phyloP scores from a whole-genome alignment of 2,113 vertebrate genomes.

The Polyodon spathula region DNA sequence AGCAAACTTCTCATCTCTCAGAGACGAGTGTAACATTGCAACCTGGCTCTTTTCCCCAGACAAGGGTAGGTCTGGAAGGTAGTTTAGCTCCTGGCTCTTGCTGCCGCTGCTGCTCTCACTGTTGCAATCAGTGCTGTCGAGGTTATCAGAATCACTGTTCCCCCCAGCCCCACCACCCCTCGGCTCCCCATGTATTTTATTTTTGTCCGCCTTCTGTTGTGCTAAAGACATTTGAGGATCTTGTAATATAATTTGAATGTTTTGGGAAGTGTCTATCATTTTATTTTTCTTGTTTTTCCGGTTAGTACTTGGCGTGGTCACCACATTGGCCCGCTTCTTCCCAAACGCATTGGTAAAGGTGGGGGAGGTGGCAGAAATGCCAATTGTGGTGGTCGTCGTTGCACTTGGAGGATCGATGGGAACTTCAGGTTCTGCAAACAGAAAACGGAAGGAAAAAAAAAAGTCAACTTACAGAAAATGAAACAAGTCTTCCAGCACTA shows the following conservation, averaged over 20 bases:
- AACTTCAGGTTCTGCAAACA: slow-evolving; percentile 77
- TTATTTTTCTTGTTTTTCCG: slow-evolving; percentile 98
- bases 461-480: not conserved
- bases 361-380: slow-evolving; percentile 91
- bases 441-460: slow-evolving; percentile 10
- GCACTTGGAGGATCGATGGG: slow-evolving; percentile 96
- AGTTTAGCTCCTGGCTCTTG: slow-evolving; percentile 88
- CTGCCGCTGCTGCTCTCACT: slow-evolving; percentile 90
- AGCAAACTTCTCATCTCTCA: slow-evolving; percentile 65
- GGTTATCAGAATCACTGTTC: slow-evolving; percentile 87
- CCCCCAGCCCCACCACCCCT: slow-evolving; percentile 85
- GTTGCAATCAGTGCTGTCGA: slow-evolving; percentile 92
- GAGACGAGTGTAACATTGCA: slow-evolving; percentile 53
- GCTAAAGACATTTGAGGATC: slow-evolving; percentile 90
- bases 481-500: too few species aligned
- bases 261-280: slow-evolving; percentile 84
- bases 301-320: slow-evolving; percentile 87
- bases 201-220: slow-evolving; percentile 94
- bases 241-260: slow-evolving; percentile 83
- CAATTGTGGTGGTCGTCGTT: slow-evolving; percentile 95
- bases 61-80: slow-evolving; percentile 70
- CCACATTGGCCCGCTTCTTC: slow-evolving; percentile 87
- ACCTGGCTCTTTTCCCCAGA: slow-evolving; percentile 54
- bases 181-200: slow-evolving; percentile 89
- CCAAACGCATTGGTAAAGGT: slow-evolving; percentile 91